Evolutionary conservation across 2,113 vertebrate species (phyloP).

Genomic region (Epinephelus moara): DNA sequence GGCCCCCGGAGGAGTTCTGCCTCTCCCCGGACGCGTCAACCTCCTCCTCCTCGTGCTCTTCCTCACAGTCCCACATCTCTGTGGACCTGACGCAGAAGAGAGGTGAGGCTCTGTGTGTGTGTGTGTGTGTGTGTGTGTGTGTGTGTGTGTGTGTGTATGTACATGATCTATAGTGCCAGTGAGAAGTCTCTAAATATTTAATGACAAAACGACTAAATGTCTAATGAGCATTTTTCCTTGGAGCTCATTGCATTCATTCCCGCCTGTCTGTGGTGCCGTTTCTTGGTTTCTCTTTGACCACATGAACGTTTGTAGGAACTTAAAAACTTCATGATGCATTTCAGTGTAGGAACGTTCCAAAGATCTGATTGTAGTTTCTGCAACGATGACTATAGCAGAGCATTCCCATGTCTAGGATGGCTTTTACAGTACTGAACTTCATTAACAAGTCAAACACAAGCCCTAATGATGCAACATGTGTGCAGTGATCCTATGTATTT

Average conservation of each 20-base stretch:
- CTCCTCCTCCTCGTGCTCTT: constrained; percentile 87
- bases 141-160: not conserved
- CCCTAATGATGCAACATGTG: not conserved
- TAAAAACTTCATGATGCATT: not conserved
- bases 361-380: too few relatives aligned
- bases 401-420: not conserved
- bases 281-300: not conserved
- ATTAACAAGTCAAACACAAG: not conserved
- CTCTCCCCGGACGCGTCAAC: constrained; percentile 93
- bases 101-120: constrained; percentile 72
- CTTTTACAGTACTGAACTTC: not conserved
- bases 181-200: not conserved
- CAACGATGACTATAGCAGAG: too few relatives aligned
- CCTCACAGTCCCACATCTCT: constrained; percentile 87
- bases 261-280: not conserved
- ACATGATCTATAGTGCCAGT: not conserved
- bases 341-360: not conserved
- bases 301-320: not conserved
- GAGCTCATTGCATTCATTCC: not conserved
- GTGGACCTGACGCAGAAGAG: constrained; percentile 94
- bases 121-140: not conserved
- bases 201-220: not conserved
- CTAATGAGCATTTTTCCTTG: not conserved
- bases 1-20: constrained; percentile 96
- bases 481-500: not conserved